Base-by-base conservation (phyloP, 2,888 invertebrate species). In the Argyra leucocephala region DNA sequence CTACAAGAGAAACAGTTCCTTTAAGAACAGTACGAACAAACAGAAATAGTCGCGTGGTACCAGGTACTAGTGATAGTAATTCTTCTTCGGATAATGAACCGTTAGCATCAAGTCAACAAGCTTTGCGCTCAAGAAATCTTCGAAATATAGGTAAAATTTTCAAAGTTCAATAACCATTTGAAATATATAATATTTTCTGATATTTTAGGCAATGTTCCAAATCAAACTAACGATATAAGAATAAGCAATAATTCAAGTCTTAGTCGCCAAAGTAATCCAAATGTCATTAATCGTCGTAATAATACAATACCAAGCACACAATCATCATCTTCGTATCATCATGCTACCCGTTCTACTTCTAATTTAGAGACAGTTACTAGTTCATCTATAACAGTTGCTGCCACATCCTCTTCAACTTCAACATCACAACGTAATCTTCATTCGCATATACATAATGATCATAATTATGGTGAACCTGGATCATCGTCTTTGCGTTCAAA, bases 391-490 rank as follows among this genome's bases (percentile, higher is more conserved):
- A 31, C 57, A 58, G 64, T 60, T 65, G 22, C 58, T 36, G 48
- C 61, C 66, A 69, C 4, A 59, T 61, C 66, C 21, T 58, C 58
- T 6, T 61, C 61, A 18, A n/a, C 31, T 66, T 63, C 77, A 74
- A 64, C 61, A 24, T 57, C 57, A 57, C 37, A 64, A 24, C 66
- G 68, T n/a, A 66, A 65, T 65, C 15, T 57, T 31, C 61, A 66
- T 65, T 70, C 71, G 18, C 70, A 71, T 63, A 69, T 70, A 22
- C 70, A 72, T 69, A 70, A 70, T 21, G 80, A 80, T 72, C 80
- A 80, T 66, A 78, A 79, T 67, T 80, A 80, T 69, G 78, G 76
- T 22, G 76, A 74, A 64, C 74, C 76, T 12, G 76, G 76, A 4
- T 74, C 75, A 21, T 75, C 76, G 12, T 68, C 72, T 31, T 62